A percentile compares a stretch with the other conserved stretches of the same genome.
Evolutionary conservation across 1,140 invertebrate species (phyloP).

Genomic region (Atopsyche davidsoni): DNA sequence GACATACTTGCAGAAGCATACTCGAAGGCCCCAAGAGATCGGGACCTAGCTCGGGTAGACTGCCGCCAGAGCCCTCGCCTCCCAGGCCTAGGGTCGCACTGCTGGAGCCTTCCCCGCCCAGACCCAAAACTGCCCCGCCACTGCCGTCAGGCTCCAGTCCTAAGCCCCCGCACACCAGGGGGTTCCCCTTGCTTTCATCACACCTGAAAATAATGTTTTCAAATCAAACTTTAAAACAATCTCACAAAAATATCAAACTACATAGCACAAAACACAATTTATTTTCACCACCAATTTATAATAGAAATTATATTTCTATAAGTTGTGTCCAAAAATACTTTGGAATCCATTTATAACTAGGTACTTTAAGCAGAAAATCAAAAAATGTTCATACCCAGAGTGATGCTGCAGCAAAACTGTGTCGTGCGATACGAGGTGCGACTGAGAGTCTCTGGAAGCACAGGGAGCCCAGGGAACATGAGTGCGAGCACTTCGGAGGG

Average conservation of each 20-base stretch:
- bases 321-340: no score
- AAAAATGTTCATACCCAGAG: background rate
- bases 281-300: background rate
- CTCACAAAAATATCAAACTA: no score
- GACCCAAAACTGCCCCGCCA: conserved; percentile 11
- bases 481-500: conserved; percentile 25
- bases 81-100: conserved; percentile 9
- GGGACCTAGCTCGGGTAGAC: conserved; percentile 36
- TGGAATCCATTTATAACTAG: no score
- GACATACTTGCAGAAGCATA: conserved; percentile 22
- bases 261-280: no score
- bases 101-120: conserved; percentile 16
- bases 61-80: conserved; percentile 31
- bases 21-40: conserved; percentile 34
- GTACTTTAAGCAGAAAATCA: background rate
- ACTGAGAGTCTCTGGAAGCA: background rate
- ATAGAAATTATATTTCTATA: no score
- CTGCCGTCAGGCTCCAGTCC: conserved; percentile 31
- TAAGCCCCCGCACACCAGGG: conserved; percentile 25
- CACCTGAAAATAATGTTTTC: conserved; percentile 24
- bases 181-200: conserved; percentile 28
- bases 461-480: conserved; percentile 26
- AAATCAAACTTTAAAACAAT: no score
- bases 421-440: background rate
- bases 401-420: conserved; percentile 3